Conservation (phyloP, 2,797 vertebrate species). For the Lutjanus argentimaculatus region DNA sequence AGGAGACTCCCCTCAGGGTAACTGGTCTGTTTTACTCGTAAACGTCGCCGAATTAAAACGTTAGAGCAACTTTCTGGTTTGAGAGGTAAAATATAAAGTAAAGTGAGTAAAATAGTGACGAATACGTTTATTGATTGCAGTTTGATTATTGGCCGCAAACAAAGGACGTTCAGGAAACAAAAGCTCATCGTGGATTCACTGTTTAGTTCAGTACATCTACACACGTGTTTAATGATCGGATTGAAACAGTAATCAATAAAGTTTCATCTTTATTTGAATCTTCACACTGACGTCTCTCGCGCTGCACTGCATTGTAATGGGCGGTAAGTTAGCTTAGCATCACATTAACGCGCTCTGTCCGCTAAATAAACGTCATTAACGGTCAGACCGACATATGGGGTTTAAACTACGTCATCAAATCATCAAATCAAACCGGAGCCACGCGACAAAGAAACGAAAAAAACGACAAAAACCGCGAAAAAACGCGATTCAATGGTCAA, state of each 20-base stretch:
- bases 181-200: accelerated
- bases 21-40: not conserved
- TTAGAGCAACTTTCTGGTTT: too few relatives aligned
- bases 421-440: accelerated
- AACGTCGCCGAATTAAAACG: not conserved
- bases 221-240: not conserved
- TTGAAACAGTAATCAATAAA: accelerated
- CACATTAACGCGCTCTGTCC: not conserved
- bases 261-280: too few relatives aligned
- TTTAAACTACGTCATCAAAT: accelerated
- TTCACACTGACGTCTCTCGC: too few relatives aligned
- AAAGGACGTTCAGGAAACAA: not conserved
- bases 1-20: not conserved
- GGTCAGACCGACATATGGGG: accelerated
- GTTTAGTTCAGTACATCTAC: too few relatives aligned
- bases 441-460: accelerated
- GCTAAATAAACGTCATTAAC: accelerated
- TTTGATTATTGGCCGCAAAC: not conserved
- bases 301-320: not conserved
- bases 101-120: not conserved
- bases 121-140: too few relatives aligned
- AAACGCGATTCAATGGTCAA: not conserved
- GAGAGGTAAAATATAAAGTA: too few relatives aligned
- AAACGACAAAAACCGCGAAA: accelerated
- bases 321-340: constrained; percentile 58